phyloP scores from a whole-genome alignment of 2,113 vertebrate genomes.

The Sturnira hondurensis region DNA sequence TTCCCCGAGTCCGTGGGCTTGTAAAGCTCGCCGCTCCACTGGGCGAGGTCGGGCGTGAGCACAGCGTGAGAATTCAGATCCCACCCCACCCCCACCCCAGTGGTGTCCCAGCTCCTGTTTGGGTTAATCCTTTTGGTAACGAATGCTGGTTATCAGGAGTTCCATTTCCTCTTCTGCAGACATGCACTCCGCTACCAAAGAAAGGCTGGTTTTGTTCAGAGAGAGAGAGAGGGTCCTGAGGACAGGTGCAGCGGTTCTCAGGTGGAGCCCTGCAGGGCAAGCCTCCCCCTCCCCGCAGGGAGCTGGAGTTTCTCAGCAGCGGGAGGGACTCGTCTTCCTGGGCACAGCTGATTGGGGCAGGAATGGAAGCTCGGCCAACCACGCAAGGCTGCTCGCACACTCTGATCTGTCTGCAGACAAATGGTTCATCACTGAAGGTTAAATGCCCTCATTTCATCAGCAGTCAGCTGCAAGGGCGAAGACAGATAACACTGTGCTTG shows the following conservation, averaged over 20 bases:
- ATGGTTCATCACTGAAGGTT: background rate
- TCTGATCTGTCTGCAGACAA: slow-evolving; percentile 31
- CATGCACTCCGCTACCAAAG: slow-evolving; percentile 45
- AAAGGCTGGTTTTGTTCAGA: slow-evolving; percentile 34
- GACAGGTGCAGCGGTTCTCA: rapidly evolving
- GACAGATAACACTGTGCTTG: background rate
- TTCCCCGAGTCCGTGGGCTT: slow-evolving; percentile 50
- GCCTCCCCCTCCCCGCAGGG: background rate
- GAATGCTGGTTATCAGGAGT: slow-evolving; percentile 56
- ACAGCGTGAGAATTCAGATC: slow-evolving; percentile 62
- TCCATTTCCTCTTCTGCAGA: slow-evolving; percentile 52
- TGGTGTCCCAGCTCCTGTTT: too few species aligned
- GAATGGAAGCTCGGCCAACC: slow-evolving; percentile 52
- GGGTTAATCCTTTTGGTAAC: too few species aligned
- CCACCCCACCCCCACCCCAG: too few species aligned
- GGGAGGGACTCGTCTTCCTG: background rate
- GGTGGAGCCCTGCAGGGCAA: background rate
- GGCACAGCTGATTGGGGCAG: slow-evolving; percentile 10
- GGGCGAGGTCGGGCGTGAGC: slow-evolving; percentile 42
- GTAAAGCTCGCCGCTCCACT: slow-evolving; percentile 50
- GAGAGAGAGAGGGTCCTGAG: background rate
- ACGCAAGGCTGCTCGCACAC: slow-evolving; percentile 36
- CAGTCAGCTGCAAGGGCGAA: background rate
- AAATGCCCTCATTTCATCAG: background rate
- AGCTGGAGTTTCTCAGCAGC: background rate